Base-by-base conservation (phyloP, 2,797 vertebrate species). In the Anas georgica region DNA sequence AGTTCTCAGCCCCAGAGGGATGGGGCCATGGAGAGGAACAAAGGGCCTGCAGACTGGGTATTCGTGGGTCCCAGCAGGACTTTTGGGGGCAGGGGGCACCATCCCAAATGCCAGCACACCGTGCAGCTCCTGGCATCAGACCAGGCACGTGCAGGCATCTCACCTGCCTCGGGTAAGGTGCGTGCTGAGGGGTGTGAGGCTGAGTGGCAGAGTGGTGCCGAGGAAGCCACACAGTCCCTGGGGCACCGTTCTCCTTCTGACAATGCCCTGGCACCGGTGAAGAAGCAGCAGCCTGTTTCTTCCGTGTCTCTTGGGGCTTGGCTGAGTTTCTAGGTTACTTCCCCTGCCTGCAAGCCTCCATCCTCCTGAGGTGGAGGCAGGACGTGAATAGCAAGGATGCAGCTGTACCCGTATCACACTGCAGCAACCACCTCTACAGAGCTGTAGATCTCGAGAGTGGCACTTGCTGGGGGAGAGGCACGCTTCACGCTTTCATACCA, bases 251-350 rank as follows among this genome's bases (percentile, higher is more conserved):
- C 60, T 80, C 58, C 84, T 94, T 83, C 63, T 28, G 17, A 28
- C 43, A 56, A 2, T 0, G 5, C 66, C 59, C 46, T 78, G 59
- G 80, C 70, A 56, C 81, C 59, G 26, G 17, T 60, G 89, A 37
- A 62, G 72, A 90, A 66, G 74, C 83, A 88, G 50, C 56, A 88
- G 55, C 48, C 66, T 85, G 68, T 62, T 91, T 91, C 84, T 93
- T 66, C 69, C 1, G 3, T 58, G 64, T 81, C 82, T 86, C 93
- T 29, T 68, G 78, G 84, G 89, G 52, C 73, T 81, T 78, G 69
- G 26, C 35, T 62, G 87, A 92, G 59, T 95, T 94, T 91, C 85
- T 86, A 88, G 83, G 76, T 93, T 92, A 81, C 62, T 59, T 91
- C 46, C 39, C 64, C 35, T 0, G 2, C 76, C 82, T 92, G 73